These are phyloP conservation scores for Reinhardtius hippoglossoides DNA, from an alignment of 2,113 vertebrate species.

Conservation along the genomic window DNA sequence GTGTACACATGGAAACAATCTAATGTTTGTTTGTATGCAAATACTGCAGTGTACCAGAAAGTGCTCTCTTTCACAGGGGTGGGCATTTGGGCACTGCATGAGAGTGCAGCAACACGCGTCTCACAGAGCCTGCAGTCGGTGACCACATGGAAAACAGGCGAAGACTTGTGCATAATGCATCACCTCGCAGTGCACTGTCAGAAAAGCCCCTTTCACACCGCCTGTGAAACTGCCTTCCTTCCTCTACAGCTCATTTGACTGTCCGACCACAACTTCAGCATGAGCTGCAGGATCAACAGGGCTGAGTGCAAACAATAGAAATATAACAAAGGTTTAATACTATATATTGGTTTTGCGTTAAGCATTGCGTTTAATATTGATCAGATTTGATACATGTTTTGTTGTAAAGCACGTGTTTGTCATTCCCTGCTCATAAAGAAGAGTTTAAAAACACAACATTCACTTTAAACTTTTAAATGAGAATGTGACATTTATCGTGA, in stretches of 20 bases:
- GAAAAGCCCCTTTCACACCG: neutral
- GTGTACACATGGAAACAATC: slow-evolving; percentile 30
- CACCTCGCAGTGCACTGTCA: slow-evolving; percentile 2
- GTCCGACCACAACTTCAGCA: neutral
- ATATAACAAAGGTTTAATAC: neutral
- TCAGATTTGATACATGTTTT: neutral
- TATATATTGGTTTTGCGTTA: neutral
- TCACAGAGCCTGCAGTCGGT: neutral
- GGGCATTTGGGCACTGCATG: neutral
- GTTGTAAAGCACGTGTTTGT: no score
- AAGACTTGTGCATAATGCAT: slow-evolving; percentile 53
- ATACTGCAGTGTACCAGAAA: slow-evolving; percentile 3
- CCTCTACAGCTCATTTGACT: neutral
- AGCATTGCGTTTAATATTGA: neutral
- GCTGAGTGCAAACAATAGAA: neutral
- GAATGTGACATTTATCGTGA: no score
- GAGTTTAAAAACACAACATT: neutral
- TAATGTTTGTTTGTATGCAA: slow-evolving; percentile 60
- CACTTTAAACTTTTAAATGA: neutral
- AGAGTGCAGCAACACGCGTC: neutral
- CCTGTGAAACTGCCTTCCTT: neutral
- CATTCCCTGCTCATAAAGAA: no score
- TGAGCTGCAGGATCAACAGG: neutral
- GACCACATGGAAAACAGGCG: slow-evolving; percentile 48
- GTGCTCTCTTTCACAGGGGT: neutral